Percentiles rank a stretch among this genome's conserved stretches.
These are phyloP conservation scores for Choristoneura fumiferana DNA, from an alignment of 1,140 invertebrate species.

Conservation along the genomic window DNA sequence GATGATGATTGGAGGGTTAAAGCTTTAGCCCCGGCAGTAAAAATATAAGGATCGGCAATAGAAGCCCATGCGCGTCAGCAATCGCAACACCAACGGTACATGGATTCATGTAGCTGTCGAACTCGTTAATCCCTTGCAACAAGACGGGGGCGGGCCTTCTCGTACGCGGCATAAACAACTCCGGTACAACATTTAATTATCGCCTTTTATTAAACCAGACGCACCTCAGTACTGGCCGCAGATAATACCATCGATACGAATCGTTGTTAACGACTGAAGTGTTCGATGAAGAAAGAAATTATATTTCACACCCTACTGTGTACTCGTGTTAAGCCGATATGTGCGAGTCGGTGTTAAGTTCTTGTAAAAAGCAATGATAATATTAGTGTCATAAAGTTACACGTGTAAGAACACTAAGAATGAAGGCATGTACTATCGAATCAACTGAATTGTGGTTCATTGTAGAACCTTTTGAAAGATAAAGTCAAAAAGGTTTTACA, in stretches of 20 bases:
- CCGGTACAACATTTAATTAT: constrained; percentile 71
- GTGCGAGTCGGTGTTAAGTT: constrained; percentile 20
- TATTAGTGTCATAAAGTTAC: too few relatives aligned
- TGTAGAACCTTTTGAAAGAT: too few relatives aligned
- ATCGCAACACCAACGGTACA: too few relatives aligned
- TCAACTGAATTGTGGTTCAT: too few relatives aligned
- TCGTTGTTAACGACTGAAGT: constrained; percentile 45
- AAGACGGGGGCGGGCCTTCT: constrained; percentile 46
- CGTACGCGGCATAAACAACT: constrained; percentile 56
- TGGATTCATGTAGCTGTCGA: background rate
- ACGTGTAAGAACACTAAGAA: too few relatives aligned
- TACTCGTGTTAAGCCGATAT: background rate
- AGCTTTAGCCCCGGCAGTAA: too few relatives aligned
- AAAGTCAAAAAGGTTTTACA: too few relatives aligned
- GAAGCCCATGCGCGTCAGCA: too few relatives aligned
- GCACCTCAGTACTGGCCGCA: constrained; percentile 35
- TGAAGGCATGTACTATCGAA: too few relatives aligned
- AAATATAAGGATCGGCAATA: too few relatives aligned
- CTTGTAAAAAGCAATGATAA: too few relatives aligned
- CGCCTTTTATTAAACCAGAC: constrained; percentile 63
- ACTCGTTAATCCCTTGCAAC: constrained; percentile 56
- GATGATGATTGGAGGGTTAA: too few relatives aligned
- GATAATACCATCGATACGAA: constrained; percentile 46
- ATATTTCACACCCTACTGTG: constrained; percentile 59
- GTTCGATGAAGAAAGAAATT: constrained; percentile 36